A percentile compares a stretch with the other conserved stretches of the same genome.
phyloP scores from a whole-genome alignment of 1,140 invertebrate species.

The Brachionus plicatilis region DNA sequence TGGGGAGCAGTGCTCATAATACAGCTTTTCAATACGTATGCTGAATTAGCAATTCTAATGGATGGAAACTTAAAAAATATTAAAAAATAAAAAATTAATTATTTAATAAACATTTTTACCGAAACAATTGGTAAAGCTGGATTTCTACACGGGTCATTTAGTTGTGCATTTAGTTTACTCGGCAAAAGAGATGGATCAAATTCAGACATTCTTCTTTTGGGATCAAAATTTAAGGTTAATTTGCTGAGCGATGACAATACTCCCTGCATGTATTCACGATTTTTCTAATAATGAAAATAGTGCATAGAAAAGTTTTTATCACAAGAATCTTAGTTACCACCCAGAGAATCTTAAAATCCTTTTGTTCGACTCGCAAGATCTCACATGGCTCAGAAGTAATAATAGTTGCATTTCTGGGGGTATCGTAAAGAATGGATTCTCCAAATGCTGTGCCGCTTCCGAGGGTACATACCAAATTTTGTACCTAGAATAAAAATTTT shows the following conservation, averaged over 20 bases:
- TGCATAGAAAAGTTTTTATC: not conserved
- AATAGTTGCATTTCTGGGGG: slow-evolving; percentile 67
- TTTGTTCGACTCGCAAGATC: slow-evolving; percentile 67
- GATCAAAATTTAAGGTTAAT: slow-evolving; percentile 42
- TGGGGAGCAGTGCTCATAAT: slow-evolving; percentile 63
- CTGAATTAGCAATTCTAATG: slow-evolving; percentile 16
- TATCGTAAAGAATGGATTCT: slow-evolving; percentile 67
- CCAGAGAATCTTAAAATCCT: slow-evolving; percentile 70
- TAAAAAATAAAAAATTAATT: not conserved
- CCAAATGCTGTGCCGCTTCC: slow-evolving; percentile 72
- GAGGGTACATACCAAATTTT: slow-evolving; percentile 64
- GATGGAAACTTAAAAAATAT: not conserved
- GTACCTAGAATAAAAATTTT: slow-evolving; percentile 56
- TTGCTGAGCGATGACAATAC: slow-evolving; percentile 49
- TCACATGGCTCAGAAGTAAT: slow-evolving; percentile 70
- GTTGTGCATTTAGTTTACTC: not conserved
- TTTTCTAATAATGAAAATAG: slow-evolving; percentile 46
- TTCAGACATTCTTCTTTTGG: slow-evolving; percentile 33
- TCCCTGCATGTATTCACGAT: slow-evolving; percentile 52
- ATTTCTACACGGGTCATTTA: slow-evolving; percentile 35
- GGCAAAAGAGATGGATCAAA: slow-evolving; percentile 39
- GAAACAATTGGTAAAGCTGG: slow-evolving; percentile 37
- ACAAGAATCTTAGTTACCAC: slow-evolving; percentile 60
- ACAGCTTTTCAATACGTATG: slow-evolving; percentile 62
- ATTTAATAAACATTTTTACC: not conserved